phyloP scores from a whole-genome alignment of 30 jellyfish, hydroid and myxozoan genomes.

The Mastigias papua region DNA sequence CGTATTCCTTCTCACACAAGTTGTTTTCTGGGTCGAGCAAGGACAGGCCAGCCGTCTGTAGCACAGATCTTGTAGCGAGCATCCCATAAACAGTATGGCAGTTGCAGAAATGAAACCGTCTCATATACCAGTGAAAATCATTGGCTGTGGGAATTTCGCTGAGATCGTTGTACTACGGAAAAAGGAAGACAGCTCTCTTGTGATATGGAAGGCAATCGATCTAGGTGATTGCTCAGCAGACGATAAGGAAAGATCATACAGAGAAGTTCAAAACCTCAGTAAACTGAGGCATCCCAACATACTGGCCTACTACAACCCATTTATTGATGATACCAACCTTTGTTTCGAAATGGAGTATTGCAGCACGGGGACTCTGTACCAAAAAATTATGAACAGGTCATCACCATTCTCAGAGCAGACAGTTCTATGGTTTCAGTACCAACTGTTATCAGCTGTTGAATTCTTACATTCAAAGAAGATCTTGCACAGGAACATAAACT shows the following conservation, averaged over 20 bases:
- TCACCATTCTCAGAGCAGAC: conserved; percentile 74
- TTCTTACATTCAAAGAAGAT: conserved; percentile 82
- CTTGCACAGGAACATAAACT: conserved; percentile 87
- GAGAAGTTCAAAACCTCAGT: conserved; percentile 86
- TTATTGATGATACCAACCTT: conserved; percentile 84
- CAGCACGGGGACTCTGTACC: conserved; percentile 89
- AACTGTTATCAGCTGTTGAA: conserved; percentile 86
- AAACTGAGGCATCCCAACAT: conserved; percentile 81
- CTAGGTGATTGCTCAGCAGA: conserved; percentile 86
- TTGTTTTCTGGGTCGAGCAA: neutral
- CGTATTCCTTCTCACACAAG: neutral
- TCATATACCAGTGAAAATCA: conserved; percentile 74
- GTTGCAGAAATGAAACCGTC: conserved; percentile 55
- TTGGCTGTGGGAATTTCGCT: conserved; percentile 93
- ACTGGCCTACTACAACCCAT: conserved; percentile 79
- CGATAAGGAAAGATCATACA: conserved; percentile 78
- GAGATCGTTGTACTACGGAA: conserved; percentile 91
- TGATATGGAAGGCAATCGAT: conserved; percentile 91
- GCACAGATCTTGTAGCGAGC: too few relatives aligned
- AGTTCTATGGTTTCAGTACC: conserved; percentile 75
- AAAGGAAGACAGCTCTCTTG: conserved; percentile 83
- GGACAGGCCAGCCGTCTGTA: neutral
- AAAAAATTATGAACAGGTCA: conserved; percentile 74
- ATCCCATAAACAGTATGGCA: too few relatives aligned
- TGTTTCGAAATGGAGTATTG: conserved; percentile 95